Percentiles rank a stretch among this genome's conserved stretches.
Conservation (phyloP, 30 jellyfish, hydroid and myxozoan genomes). For the Chrysaora quinquecirrha region DNA sequence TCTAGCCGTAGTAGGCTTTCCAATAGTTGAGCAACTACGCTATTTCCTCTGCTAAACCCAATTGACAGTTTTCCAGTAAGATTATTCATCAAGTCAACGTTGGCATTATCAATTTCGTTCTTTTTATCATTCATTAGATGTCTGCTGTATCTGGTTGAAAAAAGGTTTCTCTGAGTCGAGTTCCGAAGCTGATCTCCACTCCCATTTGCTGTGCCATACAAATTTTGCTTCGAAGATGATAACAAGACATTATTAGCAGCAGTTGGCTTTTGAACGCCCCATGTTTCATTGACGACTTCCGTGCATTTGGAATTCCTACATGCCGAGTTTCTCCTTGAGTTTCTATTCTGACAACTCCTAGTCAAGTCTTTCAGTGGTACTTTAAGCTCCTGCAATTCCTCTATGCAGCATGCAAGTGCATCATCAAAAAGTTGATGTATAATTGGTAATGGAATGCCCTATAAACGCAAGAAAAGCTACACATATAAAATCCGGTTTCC, state of each 20-base stretch:
- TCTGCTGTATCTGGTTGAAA: slow-evolving; percentile 33
- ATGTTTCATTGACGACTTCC: not conserved
- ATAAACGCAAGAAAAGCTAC: not conserved
- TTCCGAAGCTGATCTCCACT: not conserved
- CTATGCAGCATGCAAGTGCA: slow-evolving; percentile 30
- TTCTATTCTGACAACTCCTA: no score
- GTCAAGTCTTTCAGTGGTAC: not conserved
- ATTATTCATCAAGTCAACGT: not conserved
- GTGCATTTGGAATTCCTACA: no score
- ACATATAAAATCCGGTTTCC: not conserved
- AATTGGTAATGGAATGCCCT: slow-evolving; percentile 53
- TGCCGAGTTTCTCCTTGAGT: not conserved
- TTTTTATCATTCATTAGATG: slow-evolving; percentile 30
- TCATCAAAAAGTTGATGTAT: slow-evolving; percentile 44
- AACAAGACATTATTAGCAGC: not conserved
- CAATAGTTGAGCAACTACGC: slow-evolving; percentile 4
- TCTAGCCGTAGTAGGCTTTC: not conserved
- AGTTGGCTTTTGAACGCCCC: not conserved
- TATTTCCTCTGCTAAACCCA: slow-evolving; percentile 50
- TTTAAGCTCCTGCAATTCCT: not conserved
- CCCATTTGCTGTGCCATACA: not conserved
- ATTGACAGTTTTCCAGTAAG: not conserved
- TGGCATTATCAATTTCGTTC: not conserved
- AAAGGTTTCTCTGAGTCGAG: not conserved
- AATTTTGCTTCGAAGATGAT: not conserved